phyloP scores from a whole-genome alignment of 2,113 vertebrate species.

The Tragelaphus buxtoni region DNA sequence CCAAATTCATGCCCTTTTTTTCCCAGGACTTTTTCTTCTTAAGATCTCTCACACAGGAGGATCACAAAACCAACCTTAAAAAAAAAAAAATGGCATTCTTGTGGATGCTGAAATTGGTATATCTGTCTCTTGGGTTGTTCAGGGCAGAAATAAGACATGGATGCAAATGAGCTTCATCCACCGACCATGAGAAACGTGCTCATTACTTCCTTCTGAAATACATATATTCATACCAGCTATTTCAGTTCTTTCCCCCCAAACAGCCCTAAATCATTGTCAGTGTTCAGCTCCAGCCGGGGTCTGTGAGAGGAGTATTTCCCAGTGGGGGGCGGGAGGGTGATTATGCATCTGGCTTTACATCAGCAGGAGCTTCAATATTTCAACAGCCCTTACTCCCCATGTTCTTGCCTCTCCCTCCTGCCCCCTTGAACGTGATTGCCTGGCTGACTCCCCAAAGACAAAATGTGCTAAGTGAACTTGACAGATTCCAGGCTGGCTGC shows the following conservation, averaged over 20 bases:
- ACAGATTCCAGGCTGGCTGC: constrained; percentile 89
- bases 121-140: background rate
- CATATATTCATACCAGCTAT: background rate
- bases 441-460: constrained; percentile 86
- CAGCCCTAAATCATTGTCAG: constrained; percentile 72
- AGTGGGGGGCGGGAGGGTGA: constrained; percentile 17
- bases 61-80: constrained; percentile 1
- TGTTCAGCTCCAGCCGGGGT: constrained; percentile 61
- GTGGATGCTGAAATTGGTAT: background rate
- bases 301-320: constrained; percentile 66
- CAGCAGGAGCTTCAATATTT: constrained; percentile 81
- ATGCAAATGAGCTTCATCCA: constrained; percentile 14
- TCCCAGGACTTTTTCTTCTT: constrained; percentile 13
- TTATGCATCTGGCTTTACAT: constrained; percentile 70
- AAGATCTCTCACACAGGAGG: background rate
- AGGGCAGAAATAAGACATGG: background rate
- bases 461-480: constrained; percentile 88
- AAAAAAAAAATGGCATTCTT: background rate
- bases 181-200: background rate
- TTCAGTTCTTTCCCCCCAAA: constrained; percentile 11
- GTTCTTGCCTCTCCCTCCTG: constrained; percentile 79
- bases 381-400: constrained; percentile 51
- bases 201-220: constrained; percentile 36
- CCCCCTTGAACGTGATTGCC: constrained; percentile 79
- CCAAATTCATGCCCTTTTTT: background rate